Conservation (phyloP, 2,113 vertebrate genomes). For the Agelaius tricolor region DNA sequence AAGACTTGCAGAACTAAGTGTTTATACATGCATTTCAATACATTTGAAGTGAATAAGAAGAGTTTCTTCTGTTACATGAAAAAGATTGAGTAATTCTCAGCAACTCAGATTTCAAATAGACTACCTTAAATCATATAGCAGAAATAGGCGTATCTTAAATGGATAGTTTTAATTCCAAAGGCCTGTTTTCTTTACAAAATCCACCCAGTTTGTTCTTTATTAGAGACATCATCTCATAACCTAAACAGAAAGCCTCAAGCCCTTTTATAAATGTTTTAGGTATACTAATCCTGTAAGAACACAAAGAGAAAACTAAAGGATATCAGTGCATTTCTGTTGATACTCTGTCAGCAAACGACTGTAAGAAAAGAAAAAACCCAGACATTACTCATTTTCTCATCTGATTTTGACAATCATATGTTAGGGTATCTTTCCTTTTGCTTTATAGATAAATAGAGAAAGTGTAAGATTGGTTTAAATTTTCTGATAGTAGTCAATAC, state of each 20-base stretch:
- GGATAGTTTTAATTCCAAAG: not conserved
- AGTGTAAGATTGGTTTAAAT: not conserved
- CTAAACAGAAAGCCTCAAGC: not conserved
- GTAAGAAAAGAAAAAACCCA: conserved; percentile 25
- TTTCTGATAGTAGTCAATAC: not conserved
- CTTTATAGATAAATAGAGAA: not conserved
- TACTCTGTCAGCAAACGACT: conserved; percentile 85
- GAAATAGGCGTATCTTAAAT: not conserved
- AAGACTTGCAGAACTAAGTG: not conserved
- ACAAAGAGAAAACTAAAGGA: conserved; percentile 68
- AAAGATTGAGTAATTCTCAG: not conserved
- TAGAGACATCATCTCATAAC: not conserved
- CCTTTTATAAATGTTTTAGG: not conserved
- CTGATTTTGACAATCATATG: not conserved
- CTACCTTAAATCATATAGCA: not conserved
- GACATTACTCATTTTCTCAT: not conserved
- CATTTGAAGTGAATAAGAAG: not conserved
- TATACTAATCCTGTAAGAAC: not conserved
- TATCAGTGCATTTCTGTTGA: conserved; percentile 90
- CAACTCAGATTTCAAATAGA: not conserved
- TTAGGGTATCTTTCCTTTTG: not conserved
- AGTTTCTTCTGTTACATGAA: not conserved
- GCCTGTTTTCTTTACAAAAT: not conserved
- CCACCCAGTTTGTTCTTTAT: not conserved
- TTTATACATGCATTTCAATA: not conserved